Base-by-base conservation (phyloP, 2,113 vertebrate species). In the Myiopsitta monachus region DNA sequence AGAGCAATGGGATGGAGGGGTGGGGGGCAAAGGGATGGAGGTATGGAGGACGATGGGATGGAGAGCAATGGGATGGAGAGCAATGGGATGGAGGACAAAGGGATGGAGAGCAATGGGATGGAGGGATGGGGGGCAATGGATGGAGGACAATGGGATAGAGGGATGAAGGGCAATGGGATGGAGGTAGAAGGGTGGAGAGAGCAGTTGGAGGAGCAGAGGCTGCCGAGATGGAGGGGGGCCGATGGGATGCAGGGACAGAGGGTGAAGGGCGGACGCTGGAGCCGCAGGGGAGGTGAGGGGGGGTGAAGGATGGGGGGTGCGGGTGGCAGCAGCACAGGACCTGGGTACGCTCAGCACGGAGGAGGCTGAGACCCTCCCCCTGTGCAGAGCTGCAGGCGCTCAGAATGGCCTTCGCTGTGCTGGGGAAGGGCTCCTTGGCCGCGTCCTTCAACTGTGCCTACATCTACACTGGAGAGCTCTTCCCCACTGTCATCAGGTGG, bases 341-440 rank as follows among this genome's bases (percentile, higher is more conserved):
- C 59, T 1, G 19, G 54, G 11, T 33, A 31, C 21, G 6, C 54
- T 21, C 54, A 19, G 19, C 55, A 14, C 8, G 13, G 75, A 6
- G 27, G 27, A 44, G 76, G 41, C 5, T 10, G 62, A 44, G 26
- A 1, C 7, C 21, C 9, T 7, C 39, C 11, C 1, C 33, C 9
- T 15, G 7, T 4, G 22, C 97, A 99, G 99, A 98, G 27, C 86
- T 98, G 92, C 97, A 78, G 79, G 66, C 17, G 1, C 13, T 98
- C 46, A 97, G 98, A 3, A 98, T 98, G 24, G 83, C 90, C 62
- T 66, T 99, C 27, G 98, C 98, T 2, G 96, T 99, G 3, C 2
- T 99, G 5, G 99, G 99, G 7, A 98, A 99, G 78, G 98, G 98
- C 5, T 98, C 97, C 3, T 39, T 99, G 21, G 98, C 98, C 3